Evolutionary conservation across 2,113 vertebrate species (phyloP), one percentile per base, ranked within the genome.

Genomic region (Cardinalis cardinalis): DNA sequence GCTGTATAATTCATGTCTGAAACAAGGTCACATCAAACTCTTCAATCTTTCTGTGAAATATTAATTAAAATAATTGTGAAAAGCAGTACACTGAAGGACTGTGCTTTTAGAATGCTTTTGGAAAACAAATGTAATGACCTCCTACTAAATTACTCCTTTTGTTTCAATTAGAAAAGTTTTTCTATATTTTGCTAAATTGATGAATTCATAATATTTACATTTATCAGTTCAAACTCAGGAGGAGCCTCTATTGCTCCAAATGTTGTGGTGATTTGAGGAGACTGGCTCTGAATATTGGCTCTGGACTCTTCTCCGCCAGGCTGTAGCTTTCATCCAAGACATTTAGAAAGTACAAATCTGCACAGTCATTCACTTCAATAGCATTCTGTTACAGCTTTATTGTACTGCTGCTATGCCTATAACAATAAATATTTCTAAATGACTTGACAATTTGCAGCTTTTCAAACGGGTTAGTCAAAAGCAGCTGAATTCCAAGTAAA

Each of bases 361-460:
- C 58, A 60, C 59, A 60, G 60, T 86, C 75, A 85, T 89, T 95
- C 82, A 91, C 85, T 92, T 90, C 84, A 88, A 90, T 64, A 83
- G 73, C 1, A 1, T 75, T 89, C 40, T 69, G 60, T 56, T 85
- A 86, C 52, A 78, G 53, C 66, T 95, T 93, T 92, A 91, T 88
- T 91, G 61, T 83, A 81, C 41, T 64, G 49, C 40, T 87, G 48
- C 60, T 81, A 76, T 68, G 44, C 53, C 87, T 25, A 23, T 89
- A 77, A 82, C 86, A 93, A 92, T 92, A 95, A 95, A 89, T 89
- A 94, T 93, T 95, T 87, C 83, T 89, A 89, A 95, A 89, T 3
- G 3, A 79, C 77, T 68, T 91, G 74, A 68, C 9, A 61, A 49
- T 92, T 74, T 79, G 58, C 46, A 84, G 34, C 80, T 95, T 61